phyloP scores from a whole-genome alignment of 2,888 invertebrate species.

The Lottia gigantea region DNA sequence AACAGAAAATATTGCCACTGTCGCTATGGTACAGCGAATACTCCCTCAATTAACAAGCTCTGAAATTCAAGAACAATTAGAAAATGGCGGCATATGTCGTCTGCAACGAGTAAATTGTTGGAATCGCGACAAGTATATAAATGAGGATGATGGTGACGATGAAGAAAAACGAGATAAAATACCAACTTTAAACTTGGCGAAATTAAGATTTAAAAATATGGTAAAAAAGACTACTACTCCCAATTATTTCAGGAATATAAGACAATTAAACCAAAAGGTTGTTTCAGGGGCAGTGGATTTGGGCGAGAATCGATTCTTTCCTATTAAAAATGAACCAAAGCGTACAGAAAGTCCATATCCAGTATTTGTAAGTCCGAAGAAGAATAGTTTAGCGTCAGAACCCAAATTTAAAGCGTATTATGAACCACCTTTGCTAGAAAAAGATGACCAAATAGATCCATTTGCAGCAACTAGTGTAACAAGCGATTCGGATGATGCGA shows the following conservation, averaged over 20 bases:
- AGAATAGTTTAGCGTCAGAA: constrained; percentile 36
- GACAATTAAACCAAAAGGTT: constrained; percentile 54
- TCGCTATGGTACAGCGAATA: constrained; percentile 46
- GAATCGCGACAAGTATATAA: constrained; percentile 27
- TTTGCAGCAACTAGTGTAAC: constrained; percentile 12
- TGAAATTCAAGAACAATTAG: constrained; percentile 53
- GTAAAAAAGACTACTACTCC: constrained; percentile 24
- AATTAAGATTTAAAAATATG: neutral
- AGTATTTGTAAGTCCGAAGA: constrained; percentile 55
- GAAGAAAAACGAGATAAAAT: constrained; percentile 11
- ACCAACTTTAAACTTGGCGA: neutral
- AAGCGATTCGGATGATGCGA: neutral
- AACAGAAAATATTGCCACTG: constrained; percentile 50
- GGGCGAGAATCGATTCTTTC: constrained; percentile 28
- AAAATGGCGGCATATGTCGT: constrained; percentile 47
- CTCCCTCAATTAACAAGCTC: constrained; percentile 46
- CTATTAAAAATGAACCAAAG: neutral
- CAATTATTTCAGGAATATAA: constrained; percentile 51
- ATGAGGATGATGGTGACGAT: constrained; percentile 28
- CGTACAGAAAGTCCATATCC: constrained; percentile 37
- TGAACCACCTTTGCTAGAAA: constrained; percentile 56
- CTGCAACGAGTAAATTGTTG: constrained; percentile 8
- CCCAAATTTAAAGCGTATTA: constrained; percentile 46
- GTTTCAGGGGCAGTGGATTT: constrained; percentile 40
- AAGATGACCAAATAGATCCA: constrained; percentile 36